These are phyloP conservation scores for Micrasema longulum DNA, from an alignment of 1,140 invertebrate species.

Conservation along the genomic window DNA sequence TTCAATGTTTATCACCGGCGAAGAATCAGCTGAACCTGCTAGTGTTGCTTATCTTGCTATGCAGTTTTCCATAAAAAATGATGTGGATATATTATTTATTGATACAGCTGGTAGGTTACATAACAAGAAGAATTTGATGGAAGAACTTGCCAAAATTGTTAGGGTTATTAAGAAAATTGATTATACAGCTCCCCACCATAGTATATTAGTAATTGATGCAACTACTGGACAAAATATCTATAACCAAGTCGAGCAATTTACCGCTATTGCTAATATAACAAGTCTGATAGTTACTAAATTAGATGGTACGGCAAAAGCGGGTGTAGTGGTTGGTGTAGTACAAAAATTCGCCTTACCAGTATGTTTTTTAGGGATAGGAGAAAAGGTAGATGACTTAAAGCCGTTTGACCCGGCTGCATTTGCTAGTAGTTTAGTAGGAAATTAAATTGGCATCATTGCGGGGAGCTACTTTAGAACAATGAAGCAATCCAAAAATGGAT, in stretches of 20 bases:
- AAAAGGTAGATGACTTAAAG: background rate
- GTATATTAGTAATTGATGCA: slow-evolving; percentile 11
- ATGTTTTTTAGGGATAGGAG: background rate
- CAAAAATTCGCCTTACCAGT: background rate
- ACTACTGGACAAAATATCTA: background rate
- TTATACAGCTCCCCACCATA: background rate
- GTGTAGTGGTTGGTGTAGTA: background rate
- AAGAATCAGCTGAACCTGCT: background rate
- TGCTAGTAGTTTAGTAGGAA: too few relatives aligned
- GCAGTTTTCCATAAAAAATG: background rate
- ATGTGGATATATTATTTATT: slow-evolving; percentile 6
- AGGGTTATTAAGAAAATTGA: background rate
- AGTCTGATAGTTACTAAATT: background rate
- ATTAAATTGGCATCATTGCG: too few relatives aligned
- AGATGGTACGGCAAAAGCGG: slow-evolving; percentile 6
- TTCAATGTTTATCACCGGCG: background rate
- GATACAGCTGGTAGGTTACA: slow-evolving; percentile 2
- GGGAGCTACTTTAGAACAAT: too few relatives aligned
- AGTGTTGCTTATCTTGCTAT: background rate
- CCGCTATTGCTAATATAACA: background rate
- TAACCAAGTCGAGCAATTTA: background rate
- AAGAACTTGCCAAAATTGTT: slow-evolving; percentile 2
- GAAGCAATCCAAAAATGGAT: too few relatives aligned
- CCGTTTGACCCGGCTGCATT: slow-evolving; percentile 1
- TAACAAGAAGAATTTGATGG: background rate